A percentile compares a stretch with the other conserved stretches of the same genome.
Conservation (phyloP, 2,113 vertebrate species). For the Stomatorhinus ivindoensis region DNA sequence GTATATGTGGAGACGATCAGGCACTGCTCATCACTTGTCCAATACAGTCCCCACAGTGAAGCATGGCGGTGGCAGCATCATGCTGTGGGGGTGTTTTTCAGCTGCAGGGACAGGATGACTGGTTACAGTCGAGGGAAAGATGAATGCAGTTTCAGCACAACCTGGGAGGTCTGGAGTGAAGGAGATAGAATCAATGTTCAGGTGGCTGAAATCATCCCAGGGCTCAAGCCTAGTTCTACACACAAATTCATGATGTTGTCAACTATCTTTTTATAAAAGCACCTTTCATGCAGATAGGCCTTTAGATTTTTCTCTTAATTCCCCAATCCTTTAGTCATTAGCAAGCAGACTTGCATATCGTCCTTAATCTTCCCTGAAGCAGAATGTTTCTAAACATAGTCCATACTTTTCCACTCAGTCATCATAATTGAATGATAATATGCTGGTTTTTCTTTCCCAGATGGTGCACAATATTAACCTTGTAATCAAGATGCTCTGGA, state of each 20-base stretch:
- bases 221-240: neutral
- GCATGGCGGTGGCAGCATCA: too few species aligned
- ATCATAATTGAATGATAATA: neutral
- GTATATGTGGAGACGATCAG: too few species aligned
- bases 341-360: neutral
- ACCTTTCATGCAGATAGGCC: neutral
- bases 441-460: neutral
- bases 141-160: neutral
- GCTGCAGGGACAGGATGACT: too few species aligned
- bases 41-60: too few species aligned
- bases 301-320: neutral
- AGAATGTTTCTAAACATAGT: neutral
- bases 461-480: neutral
- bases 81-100: too few species aligned
- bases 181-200: neutral
- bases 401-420: neutral
- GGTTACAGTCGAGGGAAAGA: too few species aligned
- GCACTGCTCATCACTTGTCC: too few species aligned
- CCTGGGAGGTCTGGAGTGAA: too few species aligned
- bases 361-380: neutral
- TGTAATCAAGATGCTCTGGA: neutral
- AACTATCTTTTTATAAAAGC: neutral
- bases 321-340: neutral
- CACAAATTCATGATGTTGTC: neutral
- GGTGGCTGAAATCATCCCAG: neutral